These are phyloP conservation scores for Gavia stellata DNA, from an alignment of 2,113 vertebrate genomes.

Conservation along the genomic window DNA sequence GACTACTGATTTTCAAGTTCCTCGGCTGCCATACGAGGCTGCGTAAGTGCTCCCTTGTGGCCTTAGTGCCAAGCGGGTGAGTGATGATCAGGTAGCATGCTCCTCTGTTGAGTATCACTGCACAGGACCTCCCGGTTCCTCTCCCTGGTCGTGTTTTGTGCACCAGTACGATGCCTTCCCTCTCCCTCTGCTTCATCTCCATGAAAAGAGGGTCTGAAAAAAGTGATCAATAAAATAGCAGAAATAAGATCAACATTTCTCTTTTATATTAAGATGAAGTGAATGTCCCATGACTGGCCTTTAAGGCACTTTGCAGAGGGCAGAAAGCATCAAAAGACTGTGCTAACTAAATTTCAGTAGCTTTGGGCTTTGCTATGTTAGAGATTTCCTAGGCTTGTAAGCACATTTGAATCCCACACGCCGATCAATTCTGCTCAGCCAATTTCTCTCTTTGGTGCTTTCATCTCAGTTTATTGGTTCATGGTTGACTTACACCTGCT, in stretches of 20 bases:
- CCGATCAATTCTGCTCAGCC: not conserved
- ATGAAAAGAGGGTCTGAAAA: not conserved
- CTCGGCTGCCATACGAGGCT: not conserved
- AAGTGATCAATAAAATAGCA: not conserved
- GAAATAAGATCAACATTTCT: not conserved
- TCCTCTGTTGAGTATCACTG: not conserved
- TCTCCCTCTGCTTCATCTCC: not conserved
- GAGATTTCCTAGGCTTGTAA: not conserved
- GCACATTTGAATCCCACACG: not conserved
- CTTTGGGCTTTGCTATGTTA: not conserved
- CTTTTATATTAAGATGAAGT: not conserved
- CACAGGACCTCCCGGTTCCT: not conserved
- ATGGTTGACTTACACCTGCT: not conserved
- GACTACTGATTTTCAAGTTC: not conserved
- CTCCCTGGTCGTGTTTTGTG: not conserved
- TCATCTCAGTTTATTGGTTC: not conserved
- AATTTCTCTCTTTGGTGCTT: not conserved
- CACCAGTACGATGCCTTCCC: not conserved
- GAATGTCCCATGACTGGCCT: not conserved
- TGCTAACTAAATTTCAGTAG: not conserved
- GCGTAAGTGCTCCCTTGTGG: not conserved
- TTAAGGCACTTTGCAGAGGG: not conserved
- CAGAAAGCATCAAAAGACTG: not conserved
- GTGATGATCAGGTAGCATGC: rapidly evolving
- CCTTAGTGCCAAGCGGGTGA: rapidly evolving